Evolutionary conservation across 2,113 vertebrate genomes (phyloP).

Genomic region (Atlantisia rogersi): DNA sequence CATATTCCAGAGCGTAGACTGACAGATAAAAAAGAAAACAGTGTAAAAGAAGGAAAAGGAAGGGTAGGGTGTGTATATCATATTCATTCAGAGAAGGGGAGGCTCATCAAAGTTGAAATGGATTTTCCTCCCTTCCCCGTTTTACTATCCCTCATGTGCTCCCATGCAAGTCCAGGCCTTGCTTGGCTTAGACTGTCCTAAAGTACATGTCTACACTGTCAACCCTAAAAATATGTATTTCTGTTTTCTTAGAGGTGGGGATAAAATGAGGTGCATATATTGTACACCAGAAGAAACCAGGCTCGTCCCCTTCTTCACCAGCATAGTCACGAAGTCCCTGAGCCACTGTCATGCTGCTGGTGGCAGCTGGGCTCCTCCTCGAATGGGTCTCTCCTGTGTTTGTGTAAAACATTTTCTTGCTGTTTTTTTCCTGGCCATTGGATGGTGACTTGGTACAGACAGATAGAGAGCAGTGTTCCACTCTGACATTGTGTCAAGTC

Average conservation of each 20-base stretch:
- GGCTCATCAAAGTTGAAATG: too few relatives aligned
- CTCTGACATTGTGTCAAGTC: neutral
- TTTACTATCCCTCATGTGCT: neutral
- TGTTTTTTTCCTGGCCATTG: neutral
- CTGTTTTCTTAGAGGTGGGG: neutral
- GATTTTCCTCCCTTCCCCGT: neutral
- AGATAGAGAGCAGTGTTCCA: neutral
- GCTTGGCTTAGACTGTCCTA: neutral
- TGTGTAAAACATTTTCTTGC: neutral
- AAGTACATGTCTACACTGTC: too few relatives aligned
- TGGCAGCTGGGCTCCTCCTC: neutral
- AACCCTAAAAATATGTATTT: neutral
- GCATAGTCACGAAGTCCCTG: accelerated
- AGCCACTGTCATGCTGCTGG: neutral
- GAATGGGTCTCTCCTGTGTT: neutral
- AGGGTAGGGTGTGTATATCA: accelerated
- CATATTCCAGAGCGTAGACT: neutral
- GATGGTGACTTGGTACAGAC: neutral
- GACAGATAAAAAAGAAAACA: neutral
- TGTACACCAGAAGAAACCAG: neutral
- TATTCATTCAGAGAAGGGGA: neutral
- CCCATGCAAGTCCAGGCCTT: neutral
- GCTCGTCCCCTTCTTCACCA: neutral
- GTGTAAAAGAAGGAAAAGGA: neutral
- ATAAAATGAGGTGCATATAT: neutral